Base-by-base conservation (phyloP, 2,113 vertebrate genomes). In the Athene noctua region DNA sequence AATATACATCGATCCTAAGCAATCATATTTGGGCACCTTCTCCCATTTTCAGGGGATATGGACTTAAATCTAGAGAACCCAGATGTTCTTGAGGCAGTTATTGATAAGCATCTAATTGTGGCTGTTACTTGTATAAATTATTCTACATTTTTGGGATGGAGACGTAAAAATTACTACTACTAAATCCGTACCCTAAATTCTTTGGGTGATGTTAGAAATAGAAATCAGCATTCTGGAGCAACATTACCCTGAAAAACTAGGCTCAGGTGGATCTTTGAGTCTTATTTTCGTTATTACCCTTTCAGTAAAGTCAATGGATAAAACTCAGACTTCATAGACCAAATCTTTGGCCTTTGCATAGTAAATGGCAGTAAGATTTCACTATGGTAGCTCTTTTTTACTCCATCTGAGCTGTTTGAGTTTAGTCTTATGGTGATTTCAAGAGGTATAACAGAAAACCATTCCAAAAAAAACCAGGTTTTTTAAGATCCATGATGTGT, bases 381-480 rank as follows among this genome's bases (percentile, higher is more conserved):
- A 42, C 42, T 81, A 34, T 63, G 26, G 6, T 25, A 58, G 4
- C 4, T 68, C 26, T 13, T 8, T 91, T 78, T 74, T 2, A 42
- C 26, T 59, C 30, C 15, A 67, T 21, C 17, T 26, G 23, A 71
- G 51, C 14, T 92, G 8, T 34, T 46, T 36, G 27, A 71, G 13
- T 61, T 88, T 36, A 58, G 20, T 38, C 19, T 81, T 63, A 58
- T 0, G 3, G 18, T 36, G 40, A 61, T 51, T 70, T 79, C 44
- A 83, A 65, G 17, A 92, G 30, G 6, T 72, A 2, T 22, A 55
- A 73, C 4, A 20, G 36, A 70, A 71, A n/a, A 23, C 16, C 4
- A 10, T 1, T 40, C 0, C 1, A 34, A 13, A 65, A 40, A 16
- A 0, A 38, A 38, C 8, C 8, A 1, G 19, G 15, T 46, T 20